Percentiles rank a stretch among this genome's conserved stretches.
These are phyloP conservation scores for Ceryle rudis DNA, from an alignment of 2,797 vertebrate genomes.

Conservation along the genomic window DNA sequence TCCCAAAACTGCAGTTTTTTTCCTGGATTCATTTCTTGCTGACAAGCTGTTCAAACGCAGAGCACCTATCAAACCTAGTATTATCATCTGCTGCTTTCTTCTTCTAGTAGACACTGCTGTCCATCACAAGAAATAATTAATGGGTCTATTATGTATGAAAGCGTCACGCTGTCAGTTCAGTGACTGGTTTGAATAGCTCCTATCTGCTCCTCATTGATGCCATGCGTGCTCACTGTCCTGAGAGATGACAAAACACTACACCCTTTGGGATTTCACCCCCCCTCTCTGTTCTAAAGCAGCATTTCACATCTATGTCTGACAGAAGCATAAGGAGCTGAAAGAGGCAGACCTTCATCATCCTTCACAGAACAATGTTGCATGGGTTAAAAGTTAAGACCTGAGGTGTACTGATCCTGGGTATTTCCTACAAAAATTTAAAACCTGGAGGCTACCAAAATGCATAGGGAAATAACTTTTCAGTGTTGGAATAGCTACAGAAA, in stretches of 20 bases:
- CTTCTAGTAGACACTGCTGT: conserved; percentile 74
- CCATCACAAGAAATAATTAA: conserved; percentile 83
- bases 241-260: conserved; percentile 87
- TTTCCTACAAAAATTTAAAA: conserved; percentile 45
- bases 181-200: conserved; percentile 78
- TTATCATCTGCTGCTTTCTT: conserved; percentile 68
- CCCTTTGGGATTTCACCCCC: conserved; percentile 83
- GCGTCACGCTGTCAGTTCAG: conserved; percentile 77
- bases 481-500: conserved; percentile 52
- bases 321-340: conserved; percentile 73
- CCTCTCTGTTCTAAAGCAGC: conserved; percentile 74
- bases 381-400: conserved; percentile 77
- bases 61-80: conserved; percentile 70
- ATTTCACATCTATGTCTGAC: conserved; percentile 84
- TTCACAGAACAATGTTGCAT: conserved; percentile 40
- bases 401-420: conserved; percentile 4
- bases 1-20: conserved; percentile 46
- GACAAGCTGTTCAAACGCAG: conserved; percentile 77
- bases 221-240: conserved; percentile 85
- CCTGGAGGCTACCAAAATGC: neutral
- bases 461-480: conserved; percentile 67
- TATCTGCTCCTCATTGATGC: conserved; percentile 80
- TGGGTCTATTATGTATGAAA: conserved; percentile 78
- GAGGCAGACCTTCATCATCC: conserved; percentile 63
- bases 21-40: conserved; percentile 58